A percentile compares a stretch with the other conserved stretches of the same genome.
Evolutionary conservation across 2,888 invertebrate species (phyloP).

Genomic region (Orthonychiurus folsomi): DNA sequence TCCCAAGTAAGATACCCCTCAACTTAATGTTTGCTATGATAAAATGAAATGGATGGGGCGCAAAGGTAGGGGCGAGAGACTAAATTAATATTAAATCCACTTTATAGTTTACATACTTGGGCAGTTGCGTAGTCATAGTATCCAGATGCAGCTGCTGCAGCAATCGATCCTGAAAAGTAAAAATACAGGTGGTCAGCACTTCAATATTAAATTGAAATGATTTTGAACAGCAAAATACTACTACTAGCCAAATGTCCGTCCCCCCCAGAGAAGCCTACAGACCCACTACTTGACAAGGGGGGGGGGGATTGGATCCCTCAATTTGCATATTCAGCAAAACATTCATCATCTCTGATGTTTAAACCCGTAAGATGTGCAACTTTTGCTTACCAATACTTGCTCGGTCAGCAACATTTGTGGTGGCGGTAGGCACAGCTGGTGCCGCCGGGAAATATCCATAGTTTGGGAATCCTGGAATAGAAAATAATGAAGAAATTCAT

Average conservation of each 20-base stretch:
- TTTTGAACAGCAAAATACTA: no score
- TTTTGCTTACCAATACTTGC: slow-evolving; percentile 42
- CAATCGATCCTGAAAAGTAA: no score
- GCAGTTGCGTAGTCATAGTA: slow-evolving; percentile 41
- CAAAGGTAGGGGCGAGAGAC: background rate
- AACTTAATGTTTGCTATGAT: no score
- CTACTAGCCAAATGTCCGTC: no score
- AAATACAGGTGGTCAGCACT: no score
- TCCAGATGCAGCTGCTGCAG: slow-evolving; percentile 46
- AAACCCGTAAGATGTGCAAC: no score
- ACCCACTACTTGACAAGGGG: no score
- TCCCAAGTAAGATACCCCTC: background rate
- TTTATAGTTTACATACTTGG: slow-evolving; percentile 26
- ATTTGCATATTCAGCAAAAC: no score
- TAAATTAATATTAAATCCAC: background rate
- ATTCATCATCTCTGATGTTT: no score
- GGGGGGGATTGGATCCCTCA: no score
- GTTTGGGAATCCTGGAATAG: slow-evolving; percentile 47
- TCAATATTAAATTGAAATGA: no score
- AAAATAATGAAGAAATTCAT: slow-evolving; percentile 16
- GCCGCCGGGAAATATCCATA: slow-evolving; percentile 47
- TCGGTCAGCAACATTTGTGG: slow-evolving; percentile 42
- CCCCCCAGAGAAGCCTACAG: no score
- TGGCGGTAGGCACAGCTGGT: slow-evolving; percentile 51
- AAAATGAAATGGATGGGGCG: background rate